These are phyloP conservation scores for Agrilus biguttatus DNA, from an alignment of 2,888 invertebrate genomes.

Conservation along the genomic window DNA sequence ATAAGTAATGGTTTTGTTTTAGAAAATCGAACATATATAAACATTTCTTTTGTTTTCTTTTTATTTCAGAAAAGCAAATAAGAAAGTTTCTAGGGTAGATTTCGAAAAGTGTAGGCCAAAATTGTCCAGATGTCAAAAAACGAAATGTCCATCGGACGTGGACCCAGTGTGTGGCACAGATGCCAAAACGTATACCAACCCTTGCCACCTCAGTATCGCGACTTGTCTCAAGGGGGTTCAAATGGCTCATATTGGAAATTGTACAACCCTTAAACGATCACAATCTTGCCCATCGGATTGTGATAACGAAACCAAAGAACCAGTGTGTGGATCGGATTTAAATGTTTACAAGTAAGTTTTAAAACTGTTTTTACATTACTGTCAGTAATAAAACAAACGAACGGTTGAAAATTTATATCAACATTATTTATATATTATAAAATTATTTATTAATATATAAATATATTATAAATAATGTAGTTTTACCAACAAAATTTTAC, in stretches of 20 bases:
- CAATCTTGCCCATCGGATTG: conserved; percentile 50
- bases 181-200: conserved; percentile 69
- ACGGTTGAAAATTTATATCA: too few species aligned
- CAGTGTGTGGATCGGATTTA: conserved; percentile 82
- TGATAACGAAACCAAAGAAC: conserved; percentile 43
- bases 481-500: too few species aligned
- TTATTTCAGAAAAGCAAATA: conserved; percentile 21
- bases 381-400: too few species aligned
- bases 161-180: conserved; percentile 86
- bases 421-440: too few species aligned
- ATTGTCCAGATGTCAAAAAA: conserved; percentile 60
- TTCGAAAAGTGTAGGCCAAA: conserved; percentile 69
- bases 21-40: too few species aligned
- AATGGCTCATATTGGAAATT: conserved; percentile 77
- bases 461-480: too few species aligned
- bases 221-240: conserved; percentile 80
- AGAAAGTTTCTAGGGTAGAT: conserved; percentile 53
- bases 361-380: background rate
- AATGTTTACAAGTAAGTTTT: conserved; percentile 67
- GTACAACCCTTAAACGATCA: conserved; percentile 53
- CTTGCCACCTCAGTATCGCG: conserved; percentile 69
- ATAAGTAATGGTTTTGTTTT: too few species aligned
- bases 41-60: conserved; percentile 1
- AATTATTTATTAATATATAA: too few species aligned
- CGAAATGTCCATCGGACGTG: conserved; percentile 50